Evolutionary conservation across 92 coral and sea anemone genomes (phyloP), one percentile per base, ranked within the genome.

Genomic region (Epizoanthus rinbou): DNA sequence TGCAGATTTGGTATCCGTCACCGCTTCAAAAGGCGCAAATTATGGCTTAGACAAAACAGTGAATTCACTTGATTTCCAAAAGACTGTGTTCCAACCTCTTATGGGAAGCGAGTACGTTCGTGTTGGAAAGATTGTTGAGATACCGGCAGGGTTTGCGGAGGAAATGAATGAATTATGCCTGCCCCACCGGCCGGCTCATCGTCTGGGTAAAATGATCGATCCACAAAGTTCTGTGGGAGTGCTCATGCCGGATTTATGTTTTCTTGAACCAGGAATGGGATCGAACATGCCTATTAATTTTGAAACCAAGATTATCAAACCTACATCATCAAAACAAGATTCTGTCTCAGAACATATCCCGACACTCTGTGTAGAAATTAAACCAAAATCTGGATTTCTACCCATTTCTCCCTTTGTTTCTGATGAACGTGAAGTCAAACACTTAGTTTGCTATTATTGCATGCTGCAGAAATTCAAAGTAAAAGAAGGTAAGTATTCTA

Each of bases 311-410:
- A 3, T 57, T 1, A 19, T 24, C 25, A 5, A 25, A 15, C 58
- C 22, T 21, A 24, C 59, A 21, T 23, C 60, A 19, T 13, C 73
- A 17, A 25, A 18, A 8, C 33, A 35, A 21, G 64, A 17, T n/a
- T 62, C 76, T 16, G 22, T 3, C 66, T 53, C 54, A 3, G 64
- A 82, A 22, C 23, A 39, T 14, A 22, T 33, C 33, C 80, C 98
- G 37, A 89, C 91, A 22, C 87, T 97, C 73, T 94, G 94, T 33
- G 92, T 94, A 6, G 99, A 97, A 84, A 90, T 97, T 73, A 97
- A 97, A 66, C 98, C 99, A 15, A 97, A 97, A 63, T 97, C 95
- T 67, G 99, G 99, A 8, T 90, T 87, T 72, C 82, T 97, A 31
- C 99, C 99, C 6, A 47, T 78, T 8, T 88, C 93, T 33, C 89